A percentile compares a stretch with the other conserved stretches of the same genome.
Conservation (phyloP, 1,140 invertebrate genomes). For the Agrilus planipennis region DNA sequence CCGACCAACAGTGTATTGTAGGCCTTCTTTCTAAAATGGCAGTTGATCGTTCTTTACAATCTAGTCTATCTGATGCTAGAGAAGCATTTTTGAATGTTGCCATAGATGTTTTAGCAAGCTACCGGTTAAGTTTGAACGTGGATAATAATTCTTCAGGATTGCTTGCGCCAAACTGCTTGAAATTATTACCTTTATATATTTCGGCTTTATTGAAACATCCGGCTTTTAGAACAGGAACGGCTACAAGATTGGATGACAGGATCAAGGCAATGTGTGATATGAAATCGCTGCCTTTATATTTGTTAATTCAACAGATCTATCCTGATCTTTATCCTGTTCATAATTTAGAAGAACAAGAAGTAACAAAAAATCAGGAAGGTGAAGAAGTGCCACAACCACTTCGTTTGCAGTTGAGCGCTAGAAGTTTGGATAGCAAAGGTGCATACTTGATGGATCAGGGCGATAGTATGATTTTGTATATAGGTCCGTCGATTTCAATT, state of each 20-base stretch:
- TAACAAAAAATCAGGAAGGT: conserved; percentile 41
- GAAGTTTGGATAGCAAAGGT: conserved; percentile 69
- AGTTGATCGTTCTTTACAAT: conserved; percentile 79
- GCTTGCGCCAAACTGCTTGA: conserved; percentile 58
- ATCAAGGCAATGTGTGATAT: conserved; percentile 88
- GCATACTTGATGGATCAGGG: conserved; percentile 87
- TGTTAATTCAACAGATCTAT: conserved; percentile 79
- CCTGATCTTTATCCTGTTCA: conserved; percentile 91
- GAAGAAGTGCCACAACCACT: conserved; percentile 47
- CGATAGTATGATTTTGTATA: conserved; percentile 71
- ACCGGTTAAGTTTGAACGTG: conserved; percentile 56
- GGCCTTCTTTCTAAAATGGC: conserved; percentile 93
- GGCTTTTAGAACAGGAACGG: conserved; percentile 76
- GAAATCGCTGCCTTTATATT: conserved; percentile 74
- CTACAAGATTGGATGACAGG: conserved; percentile 84
- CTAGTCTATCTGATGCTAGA: conserved; percentile 80
- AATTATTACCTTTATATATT: conserved; percentile 80
- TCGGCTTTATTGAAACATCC: conserved; percentile 83
- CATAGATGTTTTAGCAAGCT: conserved; percentile 80
- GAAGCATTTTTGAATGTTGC: conserved; percentile 95
- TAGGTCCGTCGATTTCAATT: conserved; percentile 69
- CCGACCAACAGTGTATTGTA: conserved; percentile 92
- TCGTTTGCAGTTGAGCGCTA: conserved; percentile 53
- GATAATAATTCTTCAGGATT: conserved; percentile 49
- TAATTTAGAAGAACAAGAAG: conserved; percentile 52